Evolutionary conservation across 2,113 vertebrate genomes (phyloP).

Genomic region (Toxotes jaculatrix): DNA sequence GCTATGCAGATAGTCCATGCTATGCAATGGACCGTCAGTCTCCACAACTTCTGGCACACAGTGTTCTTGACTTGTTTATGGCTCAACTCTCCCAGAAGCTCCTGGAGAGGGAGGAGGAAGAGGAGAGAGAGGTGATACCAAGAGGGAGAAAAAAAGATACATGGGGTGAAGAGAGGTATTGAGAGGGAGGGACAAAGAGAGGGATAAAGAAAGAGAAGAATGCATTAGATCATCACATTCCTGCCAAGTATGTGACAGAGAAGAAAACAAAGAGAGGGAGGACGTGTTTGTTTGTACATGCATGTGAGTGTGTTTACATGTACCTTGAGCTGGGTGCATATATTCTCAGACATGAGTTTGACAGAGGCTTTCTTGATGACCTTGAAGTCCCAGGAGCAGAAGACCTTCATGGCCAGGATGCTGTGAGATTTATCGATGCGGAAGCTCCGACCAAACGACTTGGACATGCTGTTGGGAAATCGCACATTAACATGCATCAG

Average conservation of each 20-base stretch:
- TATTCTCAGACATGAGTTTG: slow-evolving; percentile 88
- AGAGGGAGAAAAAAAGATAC: background rate
- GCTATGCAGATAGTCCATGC: slow-evolving; percentile 88
- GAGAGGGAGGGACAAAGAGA: background rate
- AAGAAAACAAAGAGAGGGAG: background rate
- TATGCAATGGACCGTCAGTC: slow-evolving; percentile 59
- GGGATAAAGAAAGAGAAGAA: background rate
- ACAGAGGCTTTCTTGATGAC: slow-evolving; percentile 88
- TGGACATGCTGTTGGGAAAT: slow-evolving; percentile 86
- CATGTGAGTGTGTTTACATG: background rate
- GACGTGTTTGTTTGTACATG: background rate
- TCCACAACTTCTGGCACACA: slow-evolving; percentile 61
- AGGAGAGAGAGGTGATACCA: background rate
- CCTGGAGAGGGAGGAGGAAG: slow-evolving; percentile 77
- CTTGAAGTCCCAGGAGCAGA: slow-evolving; percentile 95
- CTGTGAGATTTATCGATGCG: slow-evolving; percentile 84
- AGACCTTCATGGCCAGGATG: slow-evolving; percentile 86
- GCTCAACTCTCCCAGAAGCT: slow-evolving; percentile 86
- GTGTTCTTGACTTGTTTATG: slow-evolving; percentile 46
- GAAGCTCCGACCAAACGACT: slow-evolving; percentile 91
- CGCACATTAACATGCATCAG: background rate
- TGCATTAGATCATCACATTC: slow-evolving; percentile 31
- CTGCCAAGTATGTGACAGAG: background rate
- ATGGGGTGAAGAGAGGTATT: background rate
- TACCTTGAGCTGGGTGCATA: slow-evolving; percentile 92